Percentiles rank a stretch among this genome's conserved stretches.
phyloP scores from a whole-genome alignment of 23 tunicate genomes.

The Ascidia mentula region DNA sequence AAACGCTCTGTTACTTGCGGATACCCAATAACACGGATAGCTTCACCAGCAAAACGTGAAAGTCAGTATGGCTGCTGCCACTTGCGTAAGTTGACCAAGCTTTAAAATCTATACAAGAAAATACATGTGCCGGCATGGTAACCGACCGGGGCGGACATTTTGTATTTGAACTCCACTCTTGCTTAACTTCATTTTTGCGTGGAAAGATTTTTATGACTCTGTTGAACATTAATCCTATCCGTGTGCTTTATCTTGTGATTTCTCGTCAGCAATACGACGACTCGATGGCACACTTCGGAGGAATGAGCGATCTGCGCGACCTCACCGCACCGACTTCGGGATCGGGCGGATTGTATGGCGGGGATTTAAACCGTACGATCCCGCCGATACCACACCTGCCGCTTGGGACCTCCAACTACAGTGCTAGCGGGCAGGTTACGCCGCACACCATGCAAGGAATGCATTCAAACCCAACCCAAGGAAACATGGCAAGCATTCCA shows the following conservation, averaged over 20 bases:
- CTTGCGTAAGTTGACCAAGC: conserved; percentile 3
- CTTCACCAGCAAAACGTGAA: neutral
- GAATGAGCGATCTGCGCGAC: conserved; percentile 62
- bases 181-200: too few relatives aligned
- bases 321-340: conserved; percentile 57
- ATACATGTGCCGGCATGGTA: too few relatives aligned
- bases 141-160: neutral
- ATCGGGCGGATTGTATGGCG: conserved; percentile 65
- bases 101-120: neutral
- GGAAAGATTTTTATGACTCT: neutral
- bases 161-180: conserved; percentile 1
- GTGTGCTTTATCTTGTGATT: neutral
- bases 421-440: conserved; percentile 24
- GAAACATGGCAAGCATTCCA: conserved; percentile 26
- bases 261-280: conserved; percentile 72
- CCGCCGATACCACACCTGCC: conserved; percentile 63
- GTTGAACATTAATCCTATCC: conserved; percentile 15
- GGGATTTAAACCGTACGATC: conserved; percentile 71
- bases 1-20: too few relatives aligned
- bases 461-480: conserved; percentile 31
- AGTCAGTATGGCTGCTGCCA: conserved; percentile 19
- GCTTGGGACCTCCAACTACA: conserved; percentile 67
- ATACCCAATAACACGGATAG: too few relatives aligned
- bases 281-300: conserved; percentile 74
- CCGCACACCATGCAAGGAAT: conserved; percentile 39